Evolutionary conservation across 1,140 invertebrate species (phyloP).

Genomic region (Belonocnema kinseyi): DNA sequence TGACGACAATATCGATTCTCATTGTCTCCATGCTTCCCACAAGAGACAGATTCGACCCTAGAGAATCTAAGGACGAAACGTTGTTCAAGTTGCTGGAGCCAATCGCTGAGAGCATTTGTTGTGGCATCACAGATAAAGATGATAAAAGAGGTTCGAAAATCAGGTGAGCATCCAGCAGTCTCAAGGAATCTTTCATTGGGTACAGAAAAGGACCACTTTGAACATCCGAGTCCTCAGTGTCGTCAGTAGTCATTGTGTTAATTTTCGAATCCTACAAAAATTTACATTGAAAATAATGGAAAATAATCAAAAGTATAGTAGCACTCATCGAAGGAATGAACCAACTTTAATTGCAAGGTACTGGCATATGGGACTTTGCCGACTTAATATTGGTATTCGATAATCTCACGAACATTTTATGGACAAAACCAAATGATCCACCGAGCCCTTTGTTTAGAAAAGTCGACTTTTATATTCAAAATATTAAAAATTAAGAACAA

Average conservation of each 20-base stretch:
- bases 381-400: too few species aligned
- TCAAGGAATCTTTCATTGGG: constrained; percentile 88
- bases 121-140: constrained; percentile 89
- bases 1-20: constrained; percentile 95
- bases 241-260: constrained; percentile 78
- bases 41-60: constrained; percentile 93
- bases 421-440: too few species aligned
- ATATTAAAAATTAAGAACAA: too few species aligned
- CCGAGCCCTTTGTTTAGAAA: too few species aligned
- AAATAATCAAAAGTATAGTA: background rate
- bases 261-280: constrained; percentile 78
- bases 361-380: too few species aligned
- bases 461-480: too few species aligned
- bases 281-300: constrained; percentile 32
- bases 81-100: constrained; percentile 75
- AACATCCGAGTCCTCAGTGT: constrained; percentile 74
- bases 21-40: constrained; percentile 90
- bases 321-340: too few species aligned
- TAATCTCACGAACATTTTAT: too few species aligned
- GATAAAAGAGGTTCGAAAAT: constrained; percentile 92
- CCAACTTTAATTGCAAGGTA: too few species aligned
- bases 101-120: constrained; percentile 83
- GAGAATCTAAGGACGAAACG: constrained; percentile 86
- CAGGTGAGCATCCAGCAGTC: constrained; percentile 92
- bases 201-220: constrained; percentile 79